Evolutionary conservation across 2,888 invertebrate species (phyloP).

Genomic region (Autographa gamma): DNA sequence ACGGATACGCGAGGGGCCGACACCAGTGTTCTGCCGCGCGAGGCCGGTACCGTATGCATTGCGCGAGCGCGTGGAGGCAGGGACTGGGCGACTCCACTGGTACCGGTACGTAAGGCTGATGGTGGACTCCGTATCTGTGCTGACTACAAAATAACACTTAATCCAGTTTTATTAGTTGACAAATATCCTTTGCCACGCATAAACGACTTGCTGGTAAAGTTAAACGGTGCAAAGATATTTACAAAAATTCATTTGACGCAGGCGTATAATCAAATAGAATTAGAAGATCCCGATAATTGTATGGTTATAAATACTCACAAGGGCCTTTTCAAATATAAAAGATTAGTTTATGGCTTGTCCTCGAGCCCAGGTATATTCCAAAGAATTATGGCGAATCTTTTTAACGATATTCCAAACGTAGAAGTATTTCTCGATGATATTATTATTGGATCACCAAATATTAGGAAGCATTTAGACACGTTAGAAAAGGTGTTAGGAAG

Average conservation of each 20-base stretch:
- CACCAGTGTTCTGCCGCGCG: no score
- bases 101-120: conserved; percentile 49
- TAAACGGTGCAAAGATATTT: conserved; percentile 1
- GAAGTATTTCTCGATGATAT: no score
- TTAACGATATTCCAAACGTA: no score
- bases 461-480: no score
- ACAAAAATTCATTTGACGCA: conserved; percentile 48
- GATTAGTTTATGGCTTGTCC: no score
- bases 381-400: no score
- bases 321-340: conserved; percentile 37
- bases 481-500: no score
- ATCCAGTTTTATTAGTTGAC: conserved; percentile 9
- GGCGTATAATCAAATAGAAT: conserved; percentile 45
- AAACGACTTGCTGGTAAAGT: no score
- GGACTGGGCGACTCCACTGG: conserved; percentile 56
- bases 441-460: no score
- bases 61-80: conserved; percentile 56
- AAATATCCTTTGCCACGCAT: conserved; percentile 12
- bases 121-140: conserved; percentile 52
- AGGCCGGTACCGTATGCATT: no score
- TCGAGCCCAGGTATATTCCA: no score
- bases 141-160: conserved; percentile 56
- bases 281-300: conserved; percentile 31
- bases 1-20: no score
- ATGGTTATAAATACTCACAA: conserved; percentile 49